These are phyloP conservation scores for Tetraodon nigroviridis DNA, from an alignment of 2,113 vertebrate species.

Conservation along the genomic window DNA sequence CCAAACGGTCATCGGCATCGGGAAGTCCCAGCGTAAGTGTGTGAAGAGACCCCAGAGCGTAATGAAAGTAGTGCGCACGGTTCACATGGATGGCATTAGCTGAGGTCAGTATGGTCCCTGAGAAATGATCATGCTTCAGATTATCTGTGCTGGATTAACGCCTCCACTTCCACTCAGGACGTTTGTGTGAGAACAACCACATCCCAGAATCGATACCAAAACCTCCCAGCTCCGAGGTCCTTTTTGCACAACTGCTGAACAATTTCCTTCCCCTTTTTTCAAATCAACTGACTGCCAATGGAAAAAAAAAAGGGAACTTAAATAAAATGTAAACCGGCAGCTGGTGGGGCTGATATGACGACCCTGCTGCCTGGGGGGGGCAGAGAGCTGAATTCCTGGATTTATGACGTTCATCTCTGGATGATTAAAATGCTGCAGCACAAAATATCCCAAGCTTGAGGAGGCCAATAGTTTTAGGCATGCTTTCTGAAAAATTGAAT, in stretches of 20 bases:
- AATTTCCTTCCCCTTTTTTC: conserved; percentile 33
- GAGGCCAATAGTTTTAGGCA: not conserved
- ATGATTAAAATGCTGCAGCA: conserved; percentile 29
- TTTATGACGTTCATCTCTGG: conserved; percentile 20
- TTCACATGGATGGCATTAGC: not conserved
- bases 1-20: conserved; percentile 58
- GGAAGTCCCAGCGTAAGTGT: conserved; percentile 66
- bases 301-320: conserved; percentile 22
- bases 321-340: conserved; percentile 19
- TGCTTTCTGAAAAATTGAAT: conserved; percentile 24
- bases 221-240: no score
- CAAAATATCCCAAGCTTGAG: conserved; percentile 22
- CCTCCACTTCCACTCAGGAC: conserved; percentile 43
- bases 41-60: not conserved
- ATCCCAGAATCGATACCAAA: no score
- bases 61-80: not conserved
- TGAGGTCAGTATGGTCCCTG: no score
- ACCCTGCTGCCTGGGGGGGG: conserved; percentile 7
- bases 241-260: conserved; percentile 17
- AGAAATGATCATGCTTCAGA: not conserved
- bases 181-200: no score
- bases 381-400: conserved; percentile 36
- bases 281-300: not conserved
- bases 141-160: conserved; percentile 32
- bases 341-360: conserved; percentile 13